A percentile compares a stretch with the other conserved stretches of the same genome.
These are phyloP conservation scores for Cyprinodon variegatus DNA, from an alignment of 2,113 vertebrate species.

Conservation along the genomic window DNA sequence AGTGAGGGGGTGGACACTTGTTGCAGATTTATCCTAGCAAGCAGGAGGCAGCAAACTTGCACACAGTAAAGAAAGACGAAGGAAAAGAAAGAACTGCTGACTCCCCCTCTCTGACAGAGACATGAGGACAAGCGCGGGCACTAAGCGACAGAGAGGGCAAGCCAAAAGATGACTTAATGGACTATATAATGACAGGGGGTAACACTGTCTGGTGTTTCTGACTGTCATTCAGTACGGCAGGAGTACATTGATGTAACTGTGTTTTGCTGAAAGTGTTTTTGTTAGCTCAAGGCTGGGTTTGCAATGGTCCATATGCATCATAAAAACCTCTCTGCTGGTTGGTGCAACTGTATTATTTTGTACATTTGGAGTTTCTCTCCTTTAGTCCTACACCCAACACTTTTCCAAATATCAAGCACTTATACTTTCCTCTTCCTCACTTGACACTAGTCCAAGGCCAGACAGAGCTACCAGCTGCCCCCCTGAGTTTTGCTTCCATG, in stretches of 20 bases:
- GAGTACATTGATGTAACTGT: constrained; percentile 33
- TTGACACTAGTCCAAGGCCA: constrained; percentile 63
- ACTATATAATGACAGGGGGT: constrained; percentile 41
- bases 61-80: constrained; percentile 3
- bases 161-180: constrained; percentile 54
- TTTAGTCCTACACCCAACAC: constrained; percentile 58
- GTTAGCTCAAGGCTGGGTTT: constrained; percentile 34
- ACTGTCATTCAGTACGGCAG: constrained; percentile 58
- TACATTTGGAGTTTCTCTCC: constrained; percentile 71
- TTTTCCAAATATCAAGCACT: constrained; percentile 68
- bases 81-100: constrained; percentile 43
- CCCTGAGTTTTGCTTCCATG: constrained; percentile 68
- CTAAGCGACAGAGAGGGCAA: constrained; percentile 38
- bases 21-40: constrained; percentile 50
- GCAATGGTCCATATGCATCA: constrained; percentile 54
- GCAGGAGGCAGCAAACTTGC: constrained; percentile 18
- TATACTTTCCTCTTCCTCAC: constrained; percentile 62
- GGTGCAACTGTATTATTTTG: constrained; percentile 75
- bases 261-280: constrained; percentile 53
- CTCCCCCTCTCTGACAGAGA: constrained; percentile 45
- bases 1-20: constrained; percentile 52
- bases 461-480: constrained; percentile 72
- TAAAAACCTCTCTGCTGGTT: constrained; percentile 66
- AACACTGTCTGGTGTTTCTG: constrained; percentile 49
- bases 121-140: constrained; percentile 51